These are phyloP conservation scores for Orthosia incerta DNA, from an alignment of 2,888 invertebrate genomes.

Conservation along the genomic window DNA sequence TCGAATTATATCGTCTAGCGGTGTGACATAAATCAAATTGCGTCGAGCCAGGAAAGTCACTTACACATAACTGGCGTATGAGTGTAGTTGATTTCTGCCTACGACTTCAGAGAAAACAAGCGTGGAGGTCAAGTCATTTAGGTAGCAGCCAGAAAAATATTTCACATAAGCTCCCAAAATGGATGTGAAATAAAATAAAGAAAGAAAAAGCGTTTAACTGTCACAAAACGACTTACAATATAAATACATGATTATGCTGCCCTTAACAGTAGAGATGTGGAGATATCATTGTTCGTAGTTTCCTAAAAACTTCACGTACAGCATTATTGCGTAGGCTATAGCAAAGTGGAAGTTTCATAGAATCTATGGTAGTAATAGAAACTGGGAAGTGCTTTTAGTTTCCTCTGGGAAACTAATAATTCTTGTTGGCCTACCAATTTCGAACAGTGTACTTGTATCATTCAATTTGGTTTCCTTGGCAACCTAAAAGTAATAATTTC, in stretches of 20 bases:
- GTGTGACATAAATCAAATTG: no score
- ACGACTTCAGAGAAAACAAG: neutral
- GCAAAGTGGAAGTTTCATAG: neutral
- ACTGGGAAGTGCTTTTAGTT: neutral
- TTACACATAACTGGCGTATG: neutral
- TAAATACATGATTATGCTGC: no score
- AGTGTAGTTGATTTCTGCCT: neutral
- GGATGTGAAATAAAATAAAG: no score
- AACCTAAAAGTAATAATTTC: neutral
- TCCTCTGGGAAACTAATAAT: neutral
- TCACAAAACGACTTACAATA: no score
- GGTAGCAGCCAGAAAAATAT: neutral
- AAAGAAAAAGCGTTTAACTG: no score
- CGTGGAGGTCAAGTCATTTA: neutral
- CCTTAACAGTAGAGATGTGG: no score
- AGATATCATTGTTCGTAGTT: neutral
- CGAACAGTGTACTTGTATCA: neutral
- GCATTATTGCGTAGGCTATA: no score
- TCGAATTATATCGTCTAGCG: no score
- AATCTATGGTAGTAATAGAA: neutral
- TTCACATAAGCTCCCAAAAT: neutral
- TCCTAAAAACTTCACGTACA: neutral
- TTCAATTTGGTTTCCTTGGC: no score
- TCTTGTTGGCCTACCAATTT: neutral
- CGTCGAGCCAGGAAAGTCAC: no score